These are phyloP conservation scores for Magallana gigas DNA, from an alignment of 1,140 invertebrate genomes.

Conservation along the genomic window DNA sequence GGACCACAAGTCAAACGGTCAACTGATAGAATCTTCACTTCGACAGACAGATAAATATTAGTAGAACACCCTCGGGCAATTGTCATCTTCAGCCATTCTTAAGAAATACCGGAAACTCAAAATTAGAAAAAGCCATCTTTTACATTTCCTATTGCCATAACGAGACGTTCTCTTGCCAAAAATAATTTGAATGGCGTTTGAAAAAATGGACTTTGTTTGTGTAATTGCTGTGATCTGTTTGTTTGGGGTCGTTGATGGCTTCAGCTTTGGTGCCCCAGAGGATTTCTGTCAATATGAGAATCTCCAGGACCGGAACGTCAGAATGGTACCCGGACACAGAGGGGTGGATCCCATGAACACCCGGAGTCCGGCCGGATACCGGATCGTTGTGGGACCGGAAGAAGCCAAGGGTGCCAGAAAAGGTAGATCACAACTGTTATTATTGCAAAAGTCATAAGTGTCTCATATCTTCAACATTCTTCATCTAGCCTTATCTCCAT, in stretches of 20 bases:
- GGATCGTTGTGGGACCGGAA: constrained; percentile 4
- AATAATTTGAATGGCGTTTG: not conserved
- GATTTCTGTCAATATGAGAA: constrained; percentile 41
- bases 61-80: not conserved
- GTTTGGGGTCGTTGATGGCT: not conserved
- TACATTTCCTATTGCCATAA: not conserved
- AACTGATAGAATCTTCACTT: constrained; percentile 6
- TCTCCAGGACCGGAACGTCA: constrained; percentile 39
- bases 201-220: constrained; percentile 6
- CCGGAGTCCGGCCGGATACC: not conserved
- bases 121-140: not conserved
- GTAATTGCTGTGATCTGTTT: not conserved
- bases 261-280: constrained; percentile 37
- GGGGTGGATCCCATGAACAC: constrained; percentile 12
- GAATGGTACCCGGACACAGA: constrained; percentile 43
- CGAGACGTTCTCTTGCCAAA: no score
- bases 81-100: not conserved
- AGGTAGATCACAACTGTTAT: not conserved
- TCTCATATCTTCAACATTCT: no score
- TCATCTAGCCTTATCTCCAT: no score
- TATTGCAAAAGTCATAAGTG: no score
- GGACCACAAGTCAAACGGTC: constrained; percentile 17
- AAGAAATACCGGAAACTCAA: not conserved
- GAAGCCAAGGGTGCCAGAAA: not conserved
- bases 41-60: constrained; percentile 20